These are phyloP conservation scores for Ondatra zibethicus DNA, from an alignment of 2,113 vertebrate species.

Conservation along the genomic window DNA sequence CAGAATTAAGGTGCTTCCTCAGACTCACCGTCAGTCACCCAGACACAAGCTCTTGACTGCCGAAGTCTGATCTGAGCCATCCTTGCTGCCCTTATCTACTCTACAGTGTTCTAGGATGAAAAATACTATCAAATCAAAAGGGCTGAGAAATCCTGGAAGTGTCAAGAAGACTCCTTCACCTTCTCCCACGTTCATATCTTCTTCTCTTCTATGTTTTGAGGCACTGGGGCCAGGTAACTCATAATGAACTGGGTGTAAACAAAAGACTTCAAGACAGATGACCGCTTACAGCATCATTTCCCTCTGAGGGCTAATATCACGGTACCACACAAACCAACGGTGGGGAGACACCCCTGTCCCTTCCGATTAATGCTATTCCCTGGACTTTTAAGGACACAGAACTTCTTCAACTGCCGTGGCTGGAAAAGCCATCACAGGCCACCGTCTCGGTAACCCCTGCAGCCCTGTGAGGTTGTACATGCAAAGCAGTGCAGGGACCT, in stretches of 20 bases:
- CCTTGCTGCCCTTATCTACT: background rate
- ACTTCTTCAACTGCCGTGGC: background rate
- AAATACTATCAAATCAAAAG: background rate
- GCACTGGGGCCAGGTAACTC: background rate
- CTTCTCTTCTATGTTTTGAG: background rate
- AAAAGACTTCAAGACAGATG: constrained; percentile 35
- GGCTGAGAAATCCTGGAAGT: background rate
- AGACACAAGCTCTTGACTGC: background rate
- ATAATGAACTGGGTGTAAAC: background rate
- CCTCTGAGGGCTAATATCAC: background rate
- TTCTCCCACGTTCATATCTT: background rate
- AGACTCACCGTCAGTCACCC: background rate
- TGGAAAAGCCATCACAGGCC: background rate
- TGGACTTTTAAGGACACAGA: constrained; percentile 23
- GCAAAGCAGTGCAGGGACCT: background rate
- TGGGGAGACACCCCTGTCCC: background rate
- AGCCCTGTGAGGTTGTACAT: background rate
- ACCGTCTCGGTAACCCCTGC: background rate
- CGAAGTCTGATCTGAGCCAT: background rate
- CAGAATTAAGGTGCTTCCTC: background rate
- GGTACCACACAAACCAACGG: background rate
- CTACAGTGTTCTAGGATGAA: background rate
- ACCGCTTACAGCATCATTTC: background rate
- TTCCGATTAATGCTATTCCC: constrained; percentile 32
- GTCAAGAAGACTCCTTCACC: too few species aligned